phyloP scores from a whole-genome alignment of 2,113 vertebrate species.

The Myiopsitta monachus region DNA sequence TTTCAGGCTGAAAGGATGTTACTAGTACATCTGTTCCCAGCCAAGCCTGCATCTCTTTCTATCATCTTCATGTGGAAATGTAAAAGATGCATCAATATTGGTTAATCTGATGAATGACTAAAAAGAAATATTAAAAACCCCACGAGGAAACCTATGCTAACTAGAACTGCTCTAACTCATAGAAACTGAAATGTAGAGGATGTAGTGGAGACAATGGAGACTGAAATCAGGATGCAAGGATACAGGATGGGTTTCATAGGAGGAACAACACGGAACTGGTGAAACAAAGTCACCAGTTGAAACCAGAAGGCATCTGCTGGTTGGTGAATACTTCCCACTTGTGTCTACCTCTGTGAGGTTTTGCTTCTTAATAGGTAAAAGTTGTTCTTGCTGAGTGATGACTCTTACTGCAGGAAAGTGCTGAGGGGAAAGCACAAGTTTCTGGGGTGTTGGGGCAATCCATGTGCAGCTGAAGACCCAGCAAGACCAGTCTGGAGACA shows the following conservation, averaged over 20 bases:
- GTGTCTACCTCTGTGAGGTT: neutral
- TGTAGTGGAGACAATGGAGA: neutral
- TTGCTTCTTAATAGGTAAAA: neutral
- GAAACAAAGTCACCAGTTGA: neutral
- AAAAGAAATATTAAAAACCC: neutral
- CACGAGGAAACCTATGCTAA: neutral
- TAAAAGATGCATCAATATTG: neutral
- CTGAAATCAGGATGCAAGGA: neutral
- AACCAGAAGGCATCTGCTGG: neutral
- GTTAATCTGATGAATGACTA: neutral
- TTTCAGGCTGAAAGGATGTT: neutral
- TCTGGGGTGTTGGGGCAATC: neutral
- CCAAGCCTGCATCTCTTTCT: neutral
- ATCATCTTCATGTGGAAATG: neutral
- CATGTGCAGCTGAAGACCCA: neutral
- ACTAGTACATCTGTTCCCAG: neutral
- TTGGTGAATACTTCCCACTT: neutral
- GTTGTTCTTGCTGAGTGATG: neutral
- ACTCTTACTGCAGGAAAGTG: neutral
- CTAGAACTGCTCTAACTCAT: neutral
- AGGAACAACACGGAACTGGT: neutral
- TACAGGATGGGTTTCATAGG: neutral
- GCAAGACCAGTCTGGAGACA: neutral
- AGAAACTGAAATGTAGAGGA: neutral
- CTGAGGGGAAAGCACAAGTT: neutral